Conservation (phyloP, 2,113 vertebrate species). For the Eudyptes chrysolophus region DNA sequence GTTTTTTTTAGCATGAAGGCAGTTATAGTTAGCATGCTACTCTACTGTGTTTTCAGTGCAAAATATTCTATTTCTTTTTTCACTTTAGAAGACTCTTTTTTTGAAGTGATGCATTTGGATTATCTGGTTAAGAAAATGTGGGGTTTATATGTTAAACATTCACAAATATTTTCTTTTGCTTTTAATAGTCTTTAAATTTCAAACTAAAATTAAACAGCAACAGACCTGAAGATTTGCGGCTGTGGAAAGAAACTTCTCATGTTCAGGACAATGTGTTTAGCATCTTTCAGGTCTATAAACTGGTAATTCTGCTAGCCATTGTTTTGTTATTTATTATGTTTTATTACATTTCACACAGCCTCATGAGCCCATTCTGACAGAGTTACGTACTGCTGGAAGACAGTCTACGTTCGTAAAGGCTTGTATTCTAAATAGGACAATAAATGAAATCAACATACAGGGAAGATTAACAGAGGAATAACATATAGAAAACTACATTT, state of each 20-base stretch:
- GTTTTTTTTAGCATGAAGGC: neutral
- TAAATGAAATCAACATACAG: constrained; percentile 1
- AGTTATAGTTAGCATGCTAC: neutral
- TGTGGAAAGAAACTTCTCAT: neutral
- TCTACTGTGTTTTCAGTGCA: neutral
- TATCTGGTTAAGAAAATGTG: neutral
- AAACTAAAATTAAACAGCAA: neutral
- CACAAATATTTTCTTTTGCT: neutral
- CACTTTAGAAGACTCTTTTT: neutral
- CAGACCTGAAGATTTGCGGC: neutral
- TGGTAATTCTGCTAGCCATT: neutral
- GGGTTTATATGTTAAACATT: neutral
- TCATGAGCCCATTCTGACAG: neutral
- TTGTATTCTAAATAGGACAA: constrained; percentile 4
- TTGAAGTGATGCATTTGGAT: neutral
- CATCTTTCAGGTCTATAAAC: neutral
- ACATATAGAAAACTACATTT: neutral
- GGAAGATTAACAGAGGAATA: neutral
- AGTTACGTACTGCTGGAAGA: neutral
- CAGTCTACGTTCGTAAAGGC: neutral
- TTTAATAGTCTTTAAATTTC: neutral
- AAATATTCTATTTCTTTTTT: neutral
- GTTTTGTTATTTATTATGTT: constrained; percentile 18
- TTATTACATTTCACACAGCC: neutral
- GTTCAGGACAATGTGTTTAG: neutral